phyloP scores from a whole-genome alignment of 2,113 vertebrate species.

The Indicator maculatus region DNA sequence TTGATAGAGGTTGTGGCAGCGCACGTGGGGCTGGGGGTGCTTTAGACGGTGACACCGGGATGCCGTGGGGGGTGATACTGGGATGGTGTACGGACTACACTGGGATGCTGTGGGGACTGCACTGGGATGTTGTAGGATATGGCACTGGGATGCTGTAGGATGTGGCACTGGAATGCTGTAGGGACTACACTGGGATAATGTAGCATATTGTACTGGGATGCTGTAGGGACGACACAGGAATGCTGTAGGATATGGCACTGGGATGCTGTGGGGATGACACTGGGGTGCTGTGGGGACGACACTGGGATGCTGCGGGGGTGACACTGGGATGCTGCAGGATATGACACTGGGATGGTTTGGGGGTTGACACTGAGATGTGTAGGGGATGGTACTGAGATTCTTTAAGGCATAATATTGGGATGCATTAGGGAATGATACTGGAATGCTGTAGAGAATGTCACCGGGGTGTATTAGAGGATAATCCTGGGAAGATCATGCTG shows the following conservation, averaged over 20 bases:
- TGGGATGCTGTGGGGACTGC: too few relatives aligned
- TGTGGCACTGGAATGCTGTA: background rate
- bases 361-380: background rate
- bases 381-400: background rate
- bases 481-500: too few relatives aligned
- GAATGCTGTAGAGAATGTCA: background rate
- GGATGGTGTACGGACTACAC: too few relatives aligned
- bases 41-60: too few relatives aligned
- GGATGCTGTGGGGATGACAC: accelerated
- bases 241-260: accelerated
- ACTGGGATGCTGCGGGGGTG: background rate
- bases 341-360: background rate
- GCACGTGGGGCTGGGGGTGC: background rate
- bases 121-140: background rate
- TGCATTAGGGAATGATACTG: background rate
- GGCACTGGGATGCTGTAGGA: too few relatives aligned
- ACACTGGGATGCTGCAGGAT: background rate
- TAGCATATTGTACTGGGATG: too few relatives aligned
- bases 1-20: background rate
- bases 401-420: accelerated
- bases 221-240: accelerated
- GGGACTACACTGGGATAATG: background rate
- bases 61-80: too few relatives aligned
- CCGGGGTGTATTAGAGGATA: too few relatives aligned
- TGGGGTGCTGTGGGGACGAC: too few relatives aligned